Evolutionary conservation across 1,140 invertebrate species (phyloP).

Genomic region (Brachionus manjavacas): DNA sequence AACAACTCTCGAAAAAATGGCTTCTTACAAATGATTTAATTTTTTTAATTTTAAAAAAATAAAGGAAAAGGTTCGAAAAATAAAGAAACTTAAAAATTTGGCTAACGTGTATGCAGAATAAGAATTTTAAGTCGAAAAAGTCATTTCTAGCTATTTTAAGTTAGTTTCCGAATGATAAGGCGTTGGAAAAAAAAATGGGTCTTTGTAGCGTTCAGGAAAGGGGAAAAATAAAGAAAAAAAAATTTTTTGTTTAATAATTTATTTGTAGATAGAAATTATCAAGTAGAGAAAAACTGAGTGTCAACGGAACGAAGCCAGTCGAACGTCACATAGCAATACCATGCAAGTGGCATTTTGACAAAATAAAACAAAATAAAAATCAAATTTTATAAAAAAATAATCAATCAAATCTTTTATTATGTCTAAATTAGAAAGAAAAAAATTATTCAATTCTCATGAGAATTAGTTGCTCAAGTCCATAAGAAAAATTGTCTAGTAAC

Average conservation of each 20-base stretch:
- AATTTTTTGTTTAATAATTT: not conserved
- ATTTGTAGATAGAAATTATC: not conserved
- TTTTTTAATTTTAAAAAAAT: too few relatives aligned
- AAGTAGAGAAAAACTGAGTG: not conserved
- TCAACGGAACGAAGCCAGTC: not conserved
- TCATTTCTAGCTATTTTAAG: too few relatives aligned
- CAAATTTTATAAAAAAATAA: not conserved
- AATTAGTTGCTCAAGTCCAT: not conserved
- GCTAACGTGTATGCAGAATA: too few relatives aligned
- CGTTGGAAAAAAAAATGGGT: too few relatives aligned
- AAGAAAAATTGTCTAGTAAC: not conserved
- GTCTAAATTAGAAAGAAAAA: not conserved
- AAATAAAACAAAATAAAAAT: not conserved
- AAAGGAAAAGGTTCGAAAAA: too few relatives aligned
- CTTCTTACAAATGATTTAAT: too few relatives aligned
- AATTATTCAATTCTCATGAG: not conserved
- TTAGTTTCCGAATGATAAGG: too few relatives aligned
- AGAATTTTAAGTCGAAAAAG: too few relatives aligned
- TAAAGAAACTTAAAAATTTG: too few relatives aligned
- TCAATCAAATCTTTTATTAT: not conserved
- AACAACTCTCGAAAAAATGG: too few relatives aligned
- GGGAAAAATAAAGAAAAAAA: not conserved
- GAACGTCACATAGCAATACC: not conserved
- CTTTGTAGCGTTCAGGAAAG: too few relatives aligned
- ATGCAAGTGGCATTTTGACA: not conserved